A percentile compares a stretch with the other conserved stretches of the same genome.
These are phyloP conservation scores for Nymphicus hollandicus DNA, from an alignment of 2,113 vertebrate genomes.

Conservation along the genomic window DNA sequence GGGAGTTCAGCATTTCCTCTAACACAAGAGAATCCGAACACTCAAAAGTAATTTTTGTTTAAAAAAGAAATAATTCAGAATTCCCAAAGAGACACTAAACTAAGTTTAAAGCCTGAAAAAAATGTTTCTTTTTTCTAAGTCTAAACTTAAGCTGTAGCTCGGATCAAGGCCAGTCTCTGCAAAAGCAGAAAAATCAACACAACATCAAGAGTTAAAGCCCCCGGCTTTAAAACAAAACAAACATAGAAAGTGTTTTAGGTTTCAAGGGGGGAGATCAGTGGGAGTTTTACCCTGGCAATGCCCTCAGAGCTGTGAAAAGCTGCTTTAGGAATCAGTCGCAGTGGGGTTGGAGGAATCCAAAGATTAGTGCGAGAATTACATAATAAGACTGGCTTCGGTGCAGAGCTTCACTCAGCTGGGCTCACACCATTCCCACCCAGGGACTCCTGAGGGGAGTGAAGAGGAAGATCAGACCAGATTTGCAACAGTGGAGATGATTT, in stretches of 20 bases:
- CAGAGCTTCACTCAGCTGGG: neutral
- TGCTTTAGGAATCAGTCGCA: neutral
- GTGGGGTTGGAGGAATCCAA: neutral
- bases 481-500: neutral
- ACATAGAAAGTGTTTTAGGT: neutral
- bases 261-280: neutral
- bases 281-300: constrained; percentile 4
- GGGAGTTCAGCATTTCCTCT: neutral
- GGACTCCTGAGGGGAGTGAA: neutral
- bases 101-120: neutral
- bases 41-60: neutral
- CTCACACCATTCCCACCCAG: neutral
- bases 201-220: neutral
- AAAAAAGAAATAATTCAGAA: neutral
- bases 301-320: constrained; percentile 25
- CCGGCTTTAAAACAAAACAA: neutral
- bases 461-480: neutral
- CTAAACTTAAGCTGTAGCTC: neutral
- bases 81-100: neutral
- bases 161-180: neutral
- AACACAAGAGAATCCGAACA: neutral
- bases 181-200: neutral
- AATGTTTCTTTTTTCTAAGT: neutral
- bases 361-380: neutral
- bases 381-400: neutral